These are phyloP conservation scores for Eueides isabella DNA, from an alignment of 1,140 invertebrate species.

Conservation along the genomic window DNA sequence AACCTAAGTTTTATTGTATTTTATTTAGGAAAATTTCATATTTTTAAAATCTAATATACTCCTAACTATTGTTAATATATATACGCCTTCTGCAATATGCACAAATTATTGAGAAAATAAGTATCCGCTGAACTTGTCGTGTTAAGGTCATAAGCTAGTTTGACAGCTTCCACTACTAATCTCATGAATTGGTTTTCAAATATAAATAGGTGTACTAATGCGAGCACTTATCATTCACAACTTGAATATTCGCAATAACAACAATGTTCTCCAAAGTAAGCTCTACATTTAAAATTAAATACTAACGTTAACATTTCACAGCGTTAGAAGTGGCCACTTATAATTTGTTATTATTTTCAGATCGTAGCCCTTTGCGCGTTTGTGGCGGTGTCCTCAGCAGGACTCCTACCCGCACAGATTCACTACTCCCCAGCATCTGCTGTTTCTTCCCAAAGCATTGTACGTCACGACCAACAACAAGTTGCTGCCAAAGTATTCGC, in stretches of 20 bases:
- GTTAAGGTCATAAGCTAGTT: constrained; percentile 53
- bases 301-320: background rate
- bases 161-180: constrained; percentile 52
- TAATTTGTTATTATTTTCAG: constrained; percentile 39
- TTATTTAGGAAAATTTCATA: too few species aligned
- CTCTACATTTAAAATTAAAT: background rate
- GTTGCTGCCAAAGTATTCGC: constrained; percentile 35
- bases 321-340: too few species aligned
- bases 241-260: constrained; percentile 17
- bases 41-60: too few species aligned
- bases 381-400: constrained; percentile 54
- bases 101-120: constrained; percentile 32
- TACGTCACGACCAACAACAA: constrained; percentile 44
- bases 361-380: constrained; percentile 51
- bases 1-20: too few species aligned
- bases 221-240: constrained; percentile 36
- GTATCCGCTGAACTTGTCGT: constrained; percentile 33
- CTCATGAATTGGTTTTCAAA: constrained; percentile 31
- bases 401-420: constrained; percentile 45
- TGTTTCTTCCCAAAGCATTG: constrained; percentile 53
- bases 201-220: constrained; percentile 38
- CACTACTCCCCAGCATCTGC: constrained; percentile 47
- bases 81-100: constrained; percentile 22
- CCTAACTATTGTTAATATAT: too few species aligned
- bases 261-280: constrained; percentile 52